Conservation (phyloP, 1,140 invertebrate species). For the Papilio xuthus region DNA sequence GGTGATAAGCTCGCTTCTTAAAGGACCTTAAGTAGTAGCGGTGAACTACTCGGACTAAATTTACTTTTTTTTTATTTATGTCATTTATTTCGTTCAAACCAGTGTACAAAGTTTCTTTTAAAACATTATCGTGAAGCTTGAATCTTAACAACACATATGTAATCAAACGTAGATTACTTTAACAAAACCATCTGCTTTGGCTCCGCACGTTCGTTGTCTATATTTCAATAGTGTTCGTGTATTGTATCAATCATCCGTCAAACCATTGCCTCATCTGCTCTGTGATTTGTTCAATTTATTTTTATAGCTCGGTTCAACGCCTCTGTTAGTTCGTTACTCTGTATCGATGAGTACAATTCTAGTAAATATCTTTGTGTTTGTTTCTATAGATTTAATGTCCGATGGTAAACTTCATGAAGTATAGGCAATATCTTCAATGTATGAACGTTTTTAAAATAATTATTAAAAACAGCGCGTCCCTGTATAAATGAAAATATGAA, state of each 20-base stretch:
- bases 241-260: constrained; percentile 29
- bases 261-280: constrained; percentile 26
- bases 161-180: neutral
- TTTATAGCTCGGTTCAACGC: constrained; percentile 22
- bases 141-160: neutral
- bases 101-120: neutral
- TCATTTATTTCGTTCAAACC: neutral
- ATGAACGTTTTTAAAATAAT: neutral
- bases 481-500: neutral
- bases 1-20: too few species aligned
- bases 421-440: too few species aligned
- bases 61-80: too few species aligned
- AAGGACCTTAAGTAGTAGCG: too few species aligned
- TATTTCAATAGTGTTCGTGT: constrained; percentile 14
- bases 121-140: neutral
- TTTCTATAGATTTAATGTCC: neutral
- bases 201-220: neutral
- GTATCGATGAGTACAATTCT: neutral
- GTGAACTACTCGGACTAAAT: too few species aligned
- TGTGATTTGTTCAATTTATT: constrained; percentile 26
- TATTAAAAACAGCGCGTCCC: neutral
- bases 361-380: neutral
- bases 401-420: too few species aligned
- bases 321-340: constrained; percentile 27
- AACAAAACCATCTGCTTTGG: constrained; percentile 18